phyloP scores from a whole-genome alignment of 2,113 vertebrate genomes.

The Camelus bactrianus region DNA sequence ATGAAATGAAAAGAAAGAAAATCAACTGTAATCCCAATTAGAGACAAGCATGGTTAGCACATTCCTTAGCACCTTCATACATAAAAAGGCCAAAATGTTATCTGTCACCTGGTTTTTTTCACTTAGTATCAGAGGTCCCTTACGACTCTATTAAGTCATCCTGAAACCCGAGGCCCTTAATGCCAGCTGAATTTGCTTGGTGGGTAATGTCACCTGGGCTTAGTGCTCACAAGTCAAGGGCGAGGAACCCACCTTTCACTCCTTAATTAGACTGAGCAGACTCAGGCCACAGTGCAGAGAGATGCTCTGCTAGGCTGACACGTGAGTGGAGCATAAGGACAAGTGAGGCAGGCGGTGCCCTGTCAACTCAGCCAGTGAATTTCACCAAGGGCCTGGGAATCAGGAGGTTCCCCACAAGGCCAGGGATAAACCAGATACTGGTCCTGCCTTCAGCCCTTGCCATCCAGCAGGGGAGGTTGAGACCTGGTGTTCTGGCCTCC shows the following conservation, averaged over 20 bases:
- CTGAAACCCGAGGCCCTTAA: background rate
- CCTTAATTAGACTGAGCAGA: background rate
- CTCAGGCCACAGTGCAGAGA: accelerated
- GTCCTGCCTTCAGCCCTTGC: background rate
- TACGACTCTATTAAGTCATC: background rate
- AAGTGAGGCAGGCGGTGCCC: background rate
- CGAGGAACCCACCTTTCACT: background rate
- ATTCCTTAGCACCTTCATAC: too few species aligned
- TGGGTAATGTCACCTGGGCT: background rate
- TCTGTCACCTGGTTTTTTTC: background rate
- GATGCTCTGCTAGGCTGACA: background rate
- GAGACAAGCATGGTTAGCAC: background rate
- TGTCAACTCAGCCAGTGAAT: background rate
- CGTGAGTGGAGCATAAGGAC: background rate
- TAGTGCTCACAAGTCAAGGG: background rate
- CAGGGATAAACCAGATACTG: background rate
- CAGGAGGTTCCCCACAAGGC: background rate
- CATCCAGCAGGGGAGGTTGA: background rate
- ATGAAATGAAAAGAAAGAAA: background rate
- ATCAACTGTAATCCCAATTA: background rate
- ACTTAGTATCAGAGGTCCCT: background rate
- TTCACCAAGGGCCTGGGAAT: background rate
- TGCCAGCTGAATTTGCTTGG: background rate
- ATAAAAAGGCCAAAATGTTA: background rate
- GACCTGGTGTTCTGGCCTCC: background rate